A percentile compares a stretch with the other conserved stretches of the same genome.
Evolutionary conservation across 30 jellyfish, hydroid and myxozoan genomes (phyloP).

Genomic region (Turritopsis dohrnii): DNA sequence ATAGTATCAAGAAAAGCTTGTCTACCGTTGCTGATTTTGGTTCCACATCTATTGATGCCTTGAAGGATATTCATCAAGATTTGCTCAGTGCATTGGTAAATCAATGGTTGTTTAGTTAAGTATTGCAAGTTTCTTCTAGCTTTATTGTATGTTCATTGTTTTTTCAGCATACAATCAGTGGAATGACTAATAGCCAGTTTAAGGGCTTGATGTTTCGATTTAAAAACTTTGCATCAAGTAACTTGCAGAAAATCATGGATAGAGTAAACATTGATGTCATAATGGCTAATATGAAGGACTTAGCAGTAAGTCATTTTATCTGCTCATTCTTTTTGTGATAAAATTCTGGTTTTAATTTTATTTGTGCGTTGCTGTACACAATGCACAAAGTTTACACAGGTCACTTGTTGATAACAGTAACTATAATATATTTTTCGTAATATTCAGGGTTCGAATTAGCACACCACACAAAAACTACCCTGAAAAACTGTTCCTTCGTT

Average conservation of each 20-base stretch:
- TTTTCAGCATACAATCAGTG: conserved; percentile 47
- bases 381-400: no score
- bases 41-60: conserved; percentile 46
- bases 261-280: conserved; percentile 48
- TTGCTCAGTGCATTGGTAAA: conserved; percentile 53
- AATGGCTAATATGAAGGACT: conserved; percentile 34
- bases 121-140: background rate
- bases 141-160: background rate
- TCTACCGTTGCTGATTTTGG: conserved; percentile 56
- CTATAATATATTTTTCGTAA: no score
- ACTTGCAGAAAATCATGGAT: conserved; percentile 34
- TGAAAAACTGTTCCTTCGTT: no score
- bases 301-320: conserved; percentile 38
- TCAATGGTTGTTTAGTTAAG: no score
- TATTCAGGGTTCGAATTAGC: no score
- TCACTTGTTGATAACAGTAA: no score
- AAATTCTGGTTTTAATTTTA: no score
- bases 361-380: no score
- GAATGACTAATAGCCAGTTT: conserved; percentile 56
- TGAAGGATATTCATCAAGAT: conserved; percentile 54
- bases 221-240: conserved; percentile 43
- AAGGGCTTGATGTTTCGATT: conserved; percentile 44
- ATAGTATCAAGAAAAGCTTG: conserved; percentile 40
- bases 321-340: background rate
- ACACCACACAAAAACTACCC: no score